phyloP scores from a whole-genome alignment of 2,113 vertebrate species.

The Phainopepla nitens region DNA sequence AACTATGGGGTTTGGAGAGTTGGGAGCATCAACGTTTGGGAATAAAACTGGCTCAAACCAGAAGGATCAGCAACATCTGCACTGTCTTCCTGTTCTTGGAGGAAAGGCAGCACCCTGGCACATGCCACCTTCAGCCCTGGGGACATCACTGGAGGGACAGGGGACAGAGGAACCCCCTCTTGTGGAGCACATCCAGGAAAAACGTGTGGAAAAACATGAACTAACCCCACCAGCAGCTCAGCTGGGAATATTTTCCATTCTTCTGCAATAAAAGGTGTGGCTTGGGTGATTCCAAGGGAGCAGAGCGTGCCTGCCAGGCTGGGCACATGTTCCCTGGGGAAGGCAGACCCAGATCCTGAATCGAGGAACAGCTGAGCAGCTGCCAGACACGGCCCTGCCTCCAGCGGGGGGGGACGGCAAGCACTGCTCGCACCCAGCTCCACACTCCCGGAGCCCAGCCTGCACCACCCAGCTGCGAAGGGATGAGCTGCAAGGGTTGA shows the following conservation, averaged over 20 bases:
- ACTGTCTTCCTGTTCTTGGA: not conserved
- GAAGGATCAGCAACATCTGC: not conserved
- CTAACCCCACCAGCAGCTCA: not conserved
- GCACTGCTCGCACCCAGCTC: accelerated
- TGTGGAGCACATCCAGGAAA: not conserved
- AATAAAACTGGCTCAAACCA: not conserved
- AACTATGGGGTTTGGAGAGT: accelerated
- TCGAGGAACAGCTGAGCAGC: not conserved
- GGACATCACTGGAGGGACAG: not conserved
- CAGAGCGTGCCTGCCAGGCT: accelerated
- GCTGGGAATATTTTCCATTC: not conserved
- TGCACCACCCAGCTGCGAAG: accelerated
- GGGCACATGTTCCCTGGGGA: not conserved
- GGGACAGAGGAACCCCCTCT: not conserved
- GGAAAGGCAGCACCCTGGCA: not conserved
- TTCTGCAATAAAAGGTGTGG: accelerated
- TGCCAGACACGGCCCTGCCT: not conserved
- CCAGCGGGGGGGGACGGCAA: not conserved
- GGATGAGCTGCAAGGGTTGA: accelerated
- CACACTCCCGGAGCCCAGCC: too few relatives aligned
- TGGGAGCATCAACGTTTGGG: not conserved
- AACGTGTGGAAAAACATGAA: not conserved
- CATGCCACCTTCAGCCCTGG: not conserved
- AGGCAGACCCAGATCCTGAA: not conserved
- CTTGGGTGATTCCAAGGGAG: not conserved